These are phyloP conservation scores for Ursus arctos DNA, from an alignment of 2,113 vertebrate genomes.

Conservation along the genomic window DNA sequence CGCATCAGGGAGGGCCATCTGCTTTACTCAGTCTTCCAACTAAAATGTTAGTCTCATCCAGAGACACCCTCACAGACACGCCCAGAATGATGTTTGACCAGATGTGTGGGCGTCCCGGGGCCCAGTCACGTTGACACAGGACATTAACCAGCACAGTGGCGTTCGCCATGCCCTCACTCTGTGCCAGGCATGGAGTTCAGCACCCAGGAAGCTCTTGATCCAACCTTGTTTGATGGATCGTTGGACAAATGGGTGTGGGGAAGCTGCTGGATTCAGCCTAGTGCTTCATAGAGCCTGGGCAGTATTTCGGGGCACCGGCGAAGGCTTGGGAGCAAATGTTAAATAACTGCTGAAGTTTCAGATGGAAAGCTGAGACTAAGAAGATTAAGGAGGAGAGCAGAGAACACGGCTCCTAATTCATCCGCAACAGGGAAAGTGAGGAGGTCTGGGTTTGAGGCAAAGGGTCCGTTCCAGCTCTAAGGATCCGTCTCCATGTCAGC, in stretches of 20 bases:
- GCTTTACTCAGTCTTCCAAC: fast-evolving
- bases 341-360: background rate
- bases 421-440: fast-evolving
- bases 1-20: fast-evolving
- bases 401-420: background rate
- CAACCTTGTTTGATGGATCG: background rate
- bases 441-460: background rate
- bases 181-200: background rate
- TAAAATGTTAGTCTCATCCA: fast-evolving
- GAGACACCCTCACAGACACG: background rate
- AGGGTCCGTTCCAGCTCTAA: background rate
- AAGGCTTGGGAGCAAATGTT: background rate
- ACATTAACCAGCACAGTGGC: background rate
- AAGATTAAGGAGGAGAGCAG: background rate
- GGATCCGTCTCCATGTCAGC: background rate
- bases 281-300: fast-evolving
- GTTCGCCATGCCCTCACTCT: fast-evolving
- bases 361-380: background rate
- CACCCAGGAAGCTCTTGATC: background rate
- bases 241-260: fast-evolving
- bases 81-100: fast-evolving
- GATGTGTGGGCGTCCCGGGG: fast-evolving
- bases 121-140: background rate
- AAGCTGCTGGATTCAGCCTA: background rate
- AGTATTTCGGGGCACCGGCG: fast-evolving